Evolutionary conservation across 2,888 invertebrate species (phyloP), one percentile per base, ranked within the genome.

Genomic region (Ormyrus nitidulus): DNA sequence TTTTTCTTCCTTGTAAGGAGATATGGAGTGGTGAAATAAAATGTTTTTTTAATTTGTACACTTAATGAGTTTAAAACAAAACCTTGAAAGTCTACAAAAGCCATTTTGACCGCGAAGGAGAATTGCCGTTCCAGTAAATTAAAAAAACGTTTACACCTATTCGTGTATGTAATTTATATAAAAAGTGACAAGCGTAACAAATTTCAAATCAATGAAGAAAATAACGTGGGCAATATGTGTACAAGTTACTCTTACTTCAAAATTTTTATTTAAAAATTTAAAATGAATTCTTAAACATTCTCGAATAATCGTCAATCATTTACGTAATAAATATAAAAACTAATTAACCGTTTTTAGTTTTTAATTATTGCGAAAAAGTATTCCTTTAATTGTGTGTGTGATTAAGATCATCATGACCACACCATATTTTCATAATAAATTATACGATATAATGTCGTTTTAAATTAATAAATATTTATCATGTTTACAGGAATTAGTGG

Each of bases 401-500:
- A 11, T 34, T 34, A 34, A 34, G 34, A 34, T 34, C 34, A 34
- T 3, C 34, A 34, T 4, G 34, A 4, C 34, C 34, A 4, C 34
- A 34, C 4, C 4, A 34, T 34, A 34, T 34, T 34, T 34, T 34
- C 34, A 34, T 34, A 34, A 34, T 34, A 34, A 34, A 34, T 4
- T 34, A 34, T 19, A 19, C 1, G 19, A 19, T 19, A 19, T 19
- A 19, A 1, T 19, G 19, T 19, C 19, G 19, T 34, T 34, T 34
- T 34, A 34, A 34, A 34, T 34, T 34, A 34, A 34, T 34, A 34
- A 34, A 34, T 34, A 34, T 34, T 34, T 34, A 34, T 34, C 34
- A 4, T 34, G 34, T 34, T 34, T 46, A 10, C 66, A 82, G 82
- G 82, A 49, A 75, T 82, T 54, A 82, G 82, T 71, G 81, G 79